These are phyloP conservation scores for Tyria jacobaeae DNA, from an alignment of 2,888 invertebrate genomes.

Conservation along the genomic window DNA sequence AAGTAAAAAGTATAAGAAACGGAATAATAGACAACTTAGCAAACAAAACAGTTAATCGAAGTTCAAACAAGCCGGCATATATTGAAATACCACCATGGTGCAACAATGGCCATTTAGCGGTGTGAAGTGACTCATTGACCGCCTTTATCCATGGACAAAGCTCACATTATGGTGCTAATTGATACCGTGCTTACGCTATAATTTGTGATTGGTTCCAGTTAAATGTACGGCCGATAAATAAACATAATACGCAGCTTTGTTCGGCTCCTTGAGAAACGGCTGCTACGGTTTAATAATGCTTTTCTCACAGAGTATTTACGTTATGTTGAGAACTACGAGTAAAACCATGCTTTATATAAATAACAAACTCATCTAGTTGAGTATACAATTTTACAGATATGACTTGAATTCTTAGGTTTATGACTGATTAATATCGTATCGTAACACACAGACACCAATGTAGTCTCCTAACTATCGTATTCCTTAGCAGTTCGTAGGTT, in stretches of 20 bases:
- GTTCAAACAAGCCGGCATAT: slow-evolving; percentile 13
- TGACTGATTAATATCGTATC: no score
- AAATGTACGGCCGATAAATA: slow-evolving; percentile 47
- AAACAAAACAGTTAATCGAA: slow-evolving; percentile 2
- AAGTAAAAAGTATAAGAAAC: background rate
- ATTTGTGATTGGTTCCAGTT: slow-evolving; percentile 54
- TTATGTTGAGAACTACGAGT: background rate
- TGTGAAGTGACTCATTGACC: slow-evolving; percentile 52
- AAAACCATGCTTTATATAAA: background rate
- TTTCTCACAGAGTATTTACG: slow-evolving; percentile 18
- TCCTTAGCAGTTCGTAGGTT: no score
- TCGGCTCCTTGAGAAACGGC: slow-evolving; percentile 4
- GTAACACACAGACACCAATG: no score
- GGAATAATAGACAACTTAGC: background rate
- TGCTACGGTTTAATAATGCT: slow-evolving; percentile 6
- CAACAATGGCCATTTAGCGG: slow-evolving; percentile 46
- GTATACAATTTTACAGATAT: background rate
- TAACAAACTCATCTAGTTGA: background rate
- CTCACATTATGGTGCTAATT: slow-evolving; percentile 49
- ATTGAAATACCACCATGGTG: slow-evolving; percentile 35
- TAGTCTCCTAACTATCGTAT: no score
- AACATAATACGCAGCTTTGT: slow-evolving; percentile 45
- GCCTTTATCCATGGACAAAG: slow-evolving; percentile 50
- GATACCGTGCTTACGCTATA: slow-evolving; percentile 47
- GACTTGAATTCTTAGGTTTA: background rate